Conservation (phyloP, 2,797 vertebrate genomes). For the Corythornis leucogaster region DNA sequence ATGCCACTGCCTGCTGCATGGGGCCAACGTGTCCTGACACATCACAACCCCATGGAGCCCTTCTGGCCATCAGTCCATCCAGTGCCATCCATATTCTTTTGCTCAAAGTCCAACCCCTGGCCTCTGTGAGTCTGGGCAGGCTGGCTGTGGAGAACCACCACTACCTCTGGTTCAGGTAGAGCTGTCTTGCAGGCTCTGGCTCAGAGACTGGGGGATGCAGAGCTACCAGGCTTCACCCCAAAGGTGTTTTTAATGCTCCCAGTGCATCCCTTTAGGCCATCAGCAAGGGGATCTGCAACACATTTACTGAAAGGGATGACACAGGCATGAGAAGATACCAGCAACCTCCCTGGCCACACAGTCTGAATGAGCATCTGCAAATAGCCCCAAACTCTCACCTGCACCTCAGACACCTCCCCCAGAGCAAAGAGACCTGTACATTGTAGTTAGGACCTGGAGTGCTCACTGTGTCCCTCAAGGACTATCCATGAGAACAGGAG, state of each 20-base stretch:
- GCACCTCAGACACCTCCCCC: not conserved
- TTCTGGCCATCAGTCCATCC: not conserved
- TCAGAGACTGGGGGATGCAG: not conserved
- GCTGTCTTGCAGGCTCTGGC: not conserved
- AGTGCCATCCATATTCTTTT: not conserved
- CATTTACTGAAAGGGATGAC: not conserved
- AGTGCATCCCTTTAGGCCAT: not conserved
- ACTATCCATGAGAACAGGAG: not conserved
- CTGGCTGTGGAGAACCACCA: not conserved
- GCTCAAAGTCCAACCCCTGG: not conserved
- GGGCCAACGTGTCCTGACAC: not conserved
- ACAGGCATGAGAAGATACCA: not conserved
- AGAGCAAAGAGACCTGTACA: accelerated
- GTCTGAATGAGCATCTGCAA: not conserved
- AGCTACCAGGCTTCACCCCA: not conserved
- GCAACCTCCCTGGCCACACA: not conserved
- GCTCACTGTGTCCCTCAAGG: not conserved
- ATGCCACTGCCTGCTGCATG: not conserved
- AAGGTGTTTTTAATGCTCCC: not conserved
- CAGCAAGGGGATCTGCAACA: accelerated
- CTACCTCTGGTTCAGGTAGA: not conserved
- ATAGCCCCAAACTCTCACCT: not conserved
- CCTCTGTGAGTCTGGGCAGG: accelerated
- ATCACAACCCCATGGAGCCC: not conserved
- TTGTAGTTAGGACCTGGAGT: not conserved